Evolutionary conservation across 2,797 vertebrate genomes (phyloP), one percentile per base, ranked within the genome.

Genomic region (Muraenolepis orangiensis): DNA sequence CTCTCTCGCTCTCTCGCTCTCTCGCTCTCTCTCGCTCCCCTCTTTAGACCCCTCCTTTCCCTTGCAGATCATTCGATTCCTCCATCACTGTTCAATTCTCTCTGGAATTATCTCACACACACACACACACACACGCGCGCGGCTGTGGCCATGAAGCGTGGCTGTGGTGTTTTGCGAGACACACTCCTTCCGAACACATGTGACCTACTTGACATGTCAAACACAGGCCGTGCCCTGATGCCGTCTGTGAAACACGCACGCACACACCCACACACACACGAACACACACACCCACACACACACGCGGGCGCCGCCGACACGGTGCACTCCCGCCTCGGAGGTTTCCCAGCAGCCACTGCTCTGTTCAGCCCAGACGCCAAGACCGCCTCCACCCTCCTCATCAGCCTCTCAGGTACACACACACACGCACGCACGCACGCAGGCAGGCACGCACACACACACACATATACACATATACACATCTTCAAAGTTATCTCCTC

Each of bases 301-400:
- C 79, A 23, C 74, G 0, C 66, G 20, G 29, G 57, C 10, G 77
- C 66, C 32, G 13, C 78, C 2, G 40, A 12, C 75, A 61, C 70
- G 66, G 73, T 64, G 18, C 76, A 0, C 80, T 83, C 86, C 84
- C 87, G 3, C 46, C 46, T 20, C 2, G 20, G 46, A n/a, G 89
- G 87, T 38, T 87, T 94, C 84, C 88, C 87, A 18, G 84, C 94
- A 78, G 94, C 96, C 70, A 95, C 96, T 75, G 95, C 95, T 70
- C 93, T 98, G 83, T 98, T 98, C 94, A 98, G 95, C 91, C 97
- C 97, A 57, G 97, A 98, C 91, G 97, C 98, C 87, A 99, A 98
- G 94, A 98, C 96, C 90, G 97, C 97, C 84, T 98, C 97, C 7
- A 96, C 99, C 94, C 96, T 99, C 90, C 97, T 99, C 81, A 98